Conservation (phyloP, 2,797 vertebrate genomes). For the Fistularia tabacaria region DNA sequence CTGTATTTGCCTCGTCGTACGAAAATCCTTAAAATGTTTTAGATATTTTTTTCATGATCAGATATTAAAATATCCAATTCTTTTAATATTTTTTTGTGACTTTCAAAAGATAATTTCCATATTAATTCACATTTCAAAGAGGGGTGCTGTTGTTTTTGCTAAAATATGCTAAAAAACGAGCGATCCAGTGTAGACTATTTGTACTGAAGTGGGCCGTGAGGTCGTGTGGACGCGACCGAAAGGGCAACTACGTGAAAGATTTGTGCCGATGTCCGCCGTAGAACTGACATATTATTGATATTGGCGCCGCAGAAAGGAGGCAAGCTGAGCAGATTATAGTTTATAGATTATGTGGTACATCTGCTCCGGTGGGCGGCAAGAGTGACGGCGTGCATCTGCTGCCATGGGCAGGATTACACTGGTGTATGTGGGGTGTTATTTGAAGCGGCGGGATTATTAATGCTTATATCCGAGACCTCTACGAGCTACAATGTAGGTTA, state of each 20-base stretch:
- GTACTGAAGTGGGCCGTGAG: too few species aligned
- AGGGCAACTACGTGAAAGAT: constrained; percentile 4
- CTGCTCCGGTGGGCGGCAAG: constrained; percentile 17
- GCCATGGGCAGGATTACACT: constrained; percentile 44
- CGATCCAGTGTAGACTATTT: too few species aligned
- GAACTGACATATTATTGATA: constrained; percentile 36
- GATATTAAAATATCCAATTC: too few species aligned
- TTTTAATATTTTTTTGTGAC: too few species aligned
- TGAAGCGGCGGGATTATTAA: constrained; percentile 56
- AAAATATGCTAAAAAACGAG: too few species aligned
- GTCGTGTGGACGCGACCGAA: too few species aligned
- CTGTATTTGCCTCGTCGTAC: neutral
- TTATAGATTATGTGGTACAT: constrained; percentile 31
- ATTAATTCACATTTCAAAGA: too few species aligned
- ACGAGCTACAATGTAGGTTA: constrained; percentile 47
- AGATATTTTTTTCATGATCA: neutral
- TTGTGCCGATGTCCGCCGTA: neutral
- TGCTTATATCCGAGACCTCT: constrained; percentile 24
- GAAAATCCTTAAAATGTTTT: constrained; percentile 1
- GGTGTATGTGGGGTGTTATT: constrained; percentile 44
- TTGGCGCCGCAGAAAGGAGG: constrained; percentile 7
- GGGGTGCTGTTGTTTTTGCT: too few species aligned
- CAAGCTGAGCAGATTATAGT: constrained; percentile 37
- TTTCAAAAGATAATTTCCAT: neutral
- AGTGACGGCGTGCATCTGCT: constrained; percentile 1